Percentiles rank a stretch among this genome's conserved stretches.
Evolutionary conservation across 2,797 vertebrate species (phyloP).

Genomic region (Sebastes iracundus): DNA sequence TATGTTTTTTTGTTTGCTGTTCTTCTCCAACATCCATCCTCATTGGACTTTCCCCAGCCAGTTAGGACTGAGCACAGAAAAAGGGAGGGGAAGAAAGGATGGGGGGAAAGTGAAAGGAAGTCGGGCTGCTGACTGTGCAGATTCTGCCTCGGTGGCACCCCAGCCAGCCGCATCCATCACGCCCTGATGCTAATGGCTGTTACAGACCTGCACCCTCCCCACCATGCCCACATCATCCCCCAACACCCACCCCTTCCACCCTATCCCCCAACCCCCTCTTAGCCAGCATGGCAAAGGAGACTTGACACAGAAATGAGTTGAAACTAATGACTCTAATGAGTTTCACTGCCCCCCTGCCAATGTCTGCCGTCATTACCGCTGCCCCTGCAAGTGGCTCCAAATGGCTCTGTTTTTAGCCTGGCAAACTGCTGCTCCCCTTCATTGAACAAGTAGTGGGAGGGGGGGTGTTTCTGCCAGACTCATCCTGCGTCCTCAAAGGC

Average conservation of each 20-base stretch:
- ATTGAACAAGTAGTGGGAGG: constrained; percentile 25
- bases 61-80: not conserved
- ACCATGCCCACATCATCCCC: constrained; percentile 13
- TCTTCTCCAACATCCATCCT: constrained; percentile 4
- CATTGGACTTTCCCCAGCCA: not conserved
- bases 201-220: constrained; percentile 40
- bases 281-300: constrained; percentile 53
- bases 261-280: constrained; percentile 10
- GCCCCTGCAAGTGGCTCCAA: constrained; percentile 62
- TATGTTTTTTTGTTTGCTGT: constrained; percentile 4
- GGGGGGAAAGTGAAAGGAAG: constrained; percentile 19
- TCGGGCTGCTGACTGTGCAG: constrained; percentile 58
- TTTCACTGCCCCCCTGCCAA: constrained; percentile 66
- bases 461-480: not conserved
- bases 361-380: constrained; percentile 58
- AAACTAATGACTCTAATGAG: constrained; percentile 77
- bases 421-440: constrained; percentile 45
- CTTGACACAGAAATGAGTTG: constrained; percentile 73
- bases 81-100: constrained; percentile 7
- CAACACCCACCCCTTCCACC: not conserved
- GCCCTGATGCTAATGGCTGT: constrained; percentile 67
- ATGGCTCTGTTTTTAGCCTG: constrained; percentile 56
- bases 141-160: constrained; percentile 51
- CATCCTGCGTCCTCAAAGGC: constrained; percentile 4
- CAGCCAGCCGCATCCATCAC: constrained; percentile 66